Evolutionary conservation across 2,797 vertebrate species (phyloP).

Genomic region (Sebastes steindachneri): DNA sequence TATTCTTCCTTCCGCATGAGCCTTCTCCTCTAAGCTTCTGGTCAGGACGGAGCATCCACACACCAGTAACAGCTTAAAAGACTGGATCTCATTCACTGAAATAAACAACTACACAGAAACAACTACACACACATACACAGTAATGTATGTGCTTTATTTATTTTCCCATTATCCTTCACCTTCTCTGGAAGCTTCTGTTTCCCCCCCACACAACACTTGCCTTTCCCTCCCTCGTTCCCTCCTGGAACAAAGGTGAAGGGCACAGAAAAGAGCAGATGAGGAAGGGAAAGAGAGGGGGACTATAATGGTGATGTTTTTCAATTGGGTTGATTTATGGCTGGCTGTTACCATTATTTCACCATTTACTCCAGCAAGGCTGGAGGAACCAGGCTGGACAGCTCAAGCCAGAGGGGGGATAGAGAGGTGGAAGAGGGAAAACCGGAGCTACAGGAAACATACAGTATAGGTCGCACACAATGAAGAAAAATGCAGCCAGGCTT

Average conservation of each 20-base stretch:
- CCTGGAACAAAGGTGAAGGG: constrained; percentile 76
- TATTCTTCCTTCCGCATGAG: constrained; percentile 63
- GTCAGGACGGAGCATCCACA: constrained; percentile 53
- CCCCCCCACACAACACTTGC: constrained; percentile 30
- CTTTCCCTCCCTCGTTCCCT: constrained; percentile 52
- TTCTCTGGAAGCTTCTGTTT: constrained; percentile 27
- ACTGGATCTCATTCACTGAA: constrained; percentile 21
- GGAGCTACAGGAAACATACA: constrained; percentile 24
- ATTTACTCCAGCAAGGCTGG: constrained; percentile 57
- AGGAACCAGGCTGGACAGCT: constrained; percentile 60
- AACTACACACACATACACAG: neutral
- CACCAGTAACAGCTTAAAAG: constrained; percentile 42
- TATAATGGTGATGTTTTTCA: constrained; percentile 75
- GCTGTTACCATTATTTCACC: constrained; percentile 74
- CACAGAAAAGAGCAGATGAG: constrained; percentile 62
- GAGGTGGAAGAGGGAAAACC: neutral
- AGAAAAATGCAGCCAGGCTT: constrained; percentile 31
- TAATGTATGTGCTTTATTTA: neutral
- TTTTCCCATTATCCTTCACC: constrained; percentile 44
- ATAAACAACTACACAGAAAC: neutral
- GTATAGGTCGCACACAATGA: constrained; percentile 13
- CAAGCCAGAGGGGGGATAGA: constrained; percentile 13
- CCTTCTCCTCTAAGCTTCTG: constrained; percentile 63
- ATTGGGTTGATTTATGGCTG: constrained; percentile 77
- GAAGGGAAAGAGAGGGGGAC: constrained; percentile 51